Conservation (phyloP, 2,797 vertebrate species). For the Cuniculus paca region DNA sequence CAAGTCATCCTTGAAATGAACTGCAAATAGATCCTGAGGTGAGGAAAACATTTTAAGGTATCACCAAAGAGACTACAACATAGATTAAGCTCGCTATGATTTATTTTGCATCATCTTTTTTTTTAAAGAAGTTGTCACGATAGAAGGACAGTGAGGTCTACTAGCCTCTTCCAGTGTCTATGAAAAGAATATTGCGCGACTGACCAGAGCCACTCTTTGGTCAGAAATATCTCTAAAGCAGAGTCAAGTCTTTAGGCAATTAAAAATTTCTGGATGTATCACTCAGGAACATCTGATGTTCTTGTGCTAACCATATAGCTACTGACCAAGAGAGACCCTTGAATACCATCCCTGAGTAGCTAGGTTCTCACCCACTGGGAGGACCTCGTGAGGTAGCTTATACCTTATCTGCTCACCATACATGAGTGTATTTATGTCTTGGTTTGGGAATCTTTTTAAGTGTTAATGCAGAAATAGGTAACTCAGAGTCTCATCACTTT, state of each 20-base stretch:
- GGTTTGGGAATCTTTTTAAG: neutral
- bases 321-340: neutral
- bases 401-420: neutral
- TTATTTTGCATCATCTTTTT: conserved; percentile 29
- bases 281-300: neutral
- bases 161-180: neutral
- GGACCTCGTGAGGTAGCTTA: no score
- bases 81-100: neutral
- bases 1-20: neutral
- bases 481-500: neutral
- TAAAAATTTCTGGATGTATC: neutral
- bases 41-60: neutral
- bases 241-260: neutral
- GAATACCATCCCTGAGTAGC: neutral
- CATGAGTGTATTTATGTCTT: neutral
- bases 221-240: conserved; percentile 10
- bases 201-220: neutral
- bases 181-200: neutral
- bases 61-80: neutral
- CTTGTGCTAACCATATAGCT: neutral
- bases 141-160: neutral
- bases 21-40: neutral
- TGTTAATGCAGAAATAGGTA: neutral
- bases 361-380: neutral
- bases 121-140: neutral